phyloP scores from a whole-genome alignment of 2,797 vertebrate species.

The Gallinago nigripennis region DNA sequence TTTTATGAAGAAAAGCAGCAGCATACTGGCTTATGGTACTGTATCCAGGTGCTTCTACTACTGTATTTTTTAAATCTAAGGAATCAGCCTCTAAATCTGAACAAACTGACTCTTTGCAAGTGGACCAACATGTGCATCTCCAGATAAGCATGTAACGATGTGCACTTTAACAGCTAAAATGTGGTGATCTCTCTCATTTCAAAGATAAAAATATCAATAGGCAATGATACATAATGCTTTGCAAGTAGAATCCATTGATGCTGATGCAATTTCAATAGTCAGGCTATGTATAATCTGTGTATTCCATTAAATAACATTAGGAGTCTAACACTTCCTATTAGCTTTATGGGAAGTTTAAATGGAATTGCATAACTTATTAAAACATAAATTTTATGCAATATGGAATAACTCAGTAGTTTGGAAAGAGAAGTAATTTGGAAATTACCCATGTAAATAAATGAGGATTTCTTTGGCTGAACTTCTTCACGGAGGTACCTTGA shows the following conservation, averaged over 20 bases:
- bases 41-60: neutral
- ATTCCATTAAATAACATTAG: neutral
- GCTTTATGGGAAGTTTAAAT: neutral
- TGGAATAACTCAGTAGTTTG: neutral
- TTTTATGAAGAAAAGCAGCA: neutral
- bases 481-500: neutral
- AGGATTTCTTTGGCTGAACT: neutral
- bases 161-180: neutral
- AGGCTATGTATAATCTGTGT: rapidly evolving
- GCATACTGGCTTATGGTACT: neutral
- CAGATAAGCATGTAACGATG: neutral
- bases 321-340: neutral
- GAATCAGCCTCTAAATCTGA: neutral
- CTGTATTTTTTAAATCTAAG: neutral
- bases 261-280: neutral
- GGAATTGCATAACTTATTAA: neutral
- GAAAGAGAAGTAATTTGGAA: neutral
- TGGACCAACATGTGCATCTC: neutral
- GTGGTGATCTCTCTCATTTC: neutral
- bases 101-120: neutral
- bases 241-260: neutral
- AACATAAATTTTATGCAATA: neutral
- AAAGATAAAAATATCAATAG: neutral
- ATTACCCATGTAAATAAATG: neutral
- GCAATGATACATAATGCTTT: neutral